phyloP scores from a whole-genome alignment of 2,888 invertebrate genomes.

The Subacronicta megacephala region DNA sequence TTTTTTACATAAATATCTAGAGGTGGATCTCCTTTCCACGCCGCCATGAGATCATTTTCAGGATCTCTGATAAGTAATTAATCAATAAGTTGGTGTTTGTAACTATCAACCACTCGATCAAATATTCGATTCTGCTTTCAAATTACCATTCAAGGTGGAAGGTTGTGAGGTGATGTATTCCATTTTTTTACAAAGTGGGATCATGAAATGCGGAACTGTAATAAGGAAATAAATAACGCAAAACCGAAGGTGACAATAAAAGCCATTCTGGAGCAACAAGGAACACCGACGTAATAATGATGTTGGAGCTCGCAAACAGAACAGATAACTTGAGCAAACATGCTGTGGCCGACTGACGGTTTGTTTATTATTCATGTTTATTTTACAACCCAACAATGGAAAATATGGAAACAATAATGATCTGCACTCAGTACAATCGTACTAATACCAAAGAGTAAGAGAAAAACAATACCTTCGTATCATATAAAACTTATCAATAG shows the following conservation, averaged over 20 bases:
- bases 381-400: slow-evolving; percentile 42
- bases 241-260: not conserved
- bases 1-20: slow-evolving; percentile 11
- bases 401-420: slow-evolving; percentile 43
- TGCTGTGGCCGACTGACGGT: slow-evolving; percentile 17
- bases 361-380: slow-evolving; percentile 45
- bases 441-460: slow-evolving; percentile 13
- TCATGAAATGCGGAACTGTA: not conserved
- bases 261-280: not conserved
- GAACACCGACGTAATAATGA: slow-evolving; percentile 42
- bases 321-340: slow-evolving; percentile 48
- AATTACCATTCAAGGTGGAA: not conserved
- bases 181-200: not conserved
- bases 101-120: no score
- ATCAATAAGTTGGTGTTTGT: not conserved
- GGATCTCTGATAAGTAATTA: not conserved
- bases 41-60: not conserved
- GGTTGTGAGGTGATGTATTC: not conserved
- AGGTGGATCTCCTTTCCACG: not conserved
- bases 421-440: slow-evolving; percentile 30
- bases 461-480: slow-evolving; percentile 21
- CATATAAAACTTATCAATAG: not conserved
- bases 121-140: no score
- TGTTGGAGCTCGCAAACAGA: slow-evolving; percentile 46
- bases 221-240: not conserved